phyloP scores from a whole-genome alignment of 2,888 invertebrate species.

The Nomada fucata region DNA sequence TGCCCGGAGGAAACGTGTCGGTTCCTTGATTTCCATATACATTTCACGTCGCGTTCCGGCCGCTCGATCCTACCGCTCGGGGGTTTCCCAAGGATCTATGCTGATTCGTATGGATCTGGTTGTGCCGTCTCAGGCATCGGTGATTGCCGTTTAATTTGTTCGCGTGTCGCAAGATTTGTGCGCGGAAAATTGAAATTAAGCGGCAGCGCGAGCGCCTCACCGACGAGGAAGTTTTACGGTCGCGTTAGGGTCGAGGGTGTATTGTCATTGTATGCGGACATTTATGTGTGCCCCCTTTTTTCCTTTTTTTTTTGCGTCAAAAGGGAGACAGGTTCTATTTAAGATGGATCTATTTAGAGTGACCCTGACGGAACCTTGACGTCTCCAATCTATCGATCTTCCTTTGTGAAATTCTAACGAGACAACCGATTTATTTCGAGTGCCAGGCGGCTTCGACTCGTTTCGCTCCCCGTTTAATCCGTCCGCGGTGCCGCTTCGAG shows the following conservation, averaged over 20 bases:
- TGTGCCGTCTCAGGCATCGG: constrained; percentile 1
- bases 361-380: constrained; percentile 12
- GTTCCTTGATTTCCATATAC: constrained; percentile 37
- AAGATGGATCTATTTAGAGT: constrained; percentile 14
- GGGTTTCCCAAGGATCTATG: constrained; percentile 2
- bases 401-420: constrained; percentile 32
- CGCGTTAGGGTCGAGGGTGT: neutral
- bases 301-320: neutral
- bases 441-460: constrained; percentile 11
- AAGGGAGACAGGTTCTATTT: constrained; percentile 6
- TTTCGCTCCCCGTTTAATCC: constrained; percentile 3
- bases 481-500: neutral
- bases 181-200: neutral
- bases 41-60: neutral
- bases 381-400: constrained; percentile 23
- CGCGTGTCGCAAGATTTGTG: constrained; percentile 10
- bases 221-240: too few species aligned
- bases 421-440: constrained; percentile 12
- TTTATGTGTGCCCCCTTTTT: neutral
- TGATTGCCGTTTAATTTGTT: constrained; percentile 15
- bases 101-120: constrained; percentile 13
- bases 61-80: neutral
- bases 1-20: constrained; percentile 22
- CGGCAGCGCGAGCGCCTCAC: too few species aligned
- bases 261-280: too few species aligned